Conservation (phyloP, 2,888 invertebrate genomes). For the Diarsia rubi region DNA sequence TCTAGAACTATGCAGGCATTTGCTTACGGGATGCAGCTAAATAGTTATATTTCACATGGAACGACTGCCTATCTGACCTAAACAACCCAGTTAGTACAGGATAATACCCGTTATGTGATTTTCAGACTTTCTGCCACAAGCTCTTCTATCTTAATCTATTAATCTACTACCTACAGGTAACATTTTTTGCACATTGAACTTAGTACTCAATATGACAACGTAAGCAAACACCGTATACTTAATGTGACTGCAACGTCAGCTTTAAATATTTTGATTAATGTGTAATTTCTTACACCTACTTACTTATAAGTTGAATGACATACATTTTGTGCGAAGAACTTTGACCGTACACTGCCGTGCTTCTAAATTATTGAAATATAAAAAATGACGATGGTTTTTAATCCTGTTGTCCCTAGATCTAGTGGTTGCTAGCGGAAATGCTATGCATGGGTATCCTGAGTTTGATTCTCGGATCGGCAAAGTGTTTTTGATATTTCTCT, state of each 20-base stretch:
- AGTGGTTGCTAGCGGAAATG: not conserved
- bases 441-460: not conserved
- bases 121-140: too few species aligned
- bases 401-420: not conserved
- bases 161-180: not conserved
- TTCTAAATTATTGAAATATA: not conserved
- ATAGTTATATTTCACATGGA: too few species aligned
- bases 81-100: too few species aligned
- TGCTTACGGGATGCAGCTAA: too few species aligned
- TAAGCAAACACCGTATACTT: not conserved
- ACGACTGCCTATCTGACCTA: too few species aligned
- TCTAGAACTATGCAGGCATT: not conserved
- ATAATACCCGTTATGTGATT: too few species aligned
- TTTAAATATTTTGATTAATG: not conserved
- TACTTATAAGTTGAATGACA: not conserved
- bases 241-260: not conserved
- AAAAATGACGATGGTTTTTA: not conserved
- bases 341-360: not conserved
- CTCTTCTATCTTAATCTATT: not conserved
- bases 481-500: too few species aligned
- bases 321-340: not conserved
- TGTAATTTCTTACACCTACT: not conserved
- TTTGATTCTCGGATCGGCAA: too few species aligned
- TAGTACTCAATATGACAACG: not conserved
- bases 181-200: constrained; percentile 13